phyloP scores from a whole-genome alignment of 2,113 vertebrate genomes.

The Gymnogyps californianus region DNA sequence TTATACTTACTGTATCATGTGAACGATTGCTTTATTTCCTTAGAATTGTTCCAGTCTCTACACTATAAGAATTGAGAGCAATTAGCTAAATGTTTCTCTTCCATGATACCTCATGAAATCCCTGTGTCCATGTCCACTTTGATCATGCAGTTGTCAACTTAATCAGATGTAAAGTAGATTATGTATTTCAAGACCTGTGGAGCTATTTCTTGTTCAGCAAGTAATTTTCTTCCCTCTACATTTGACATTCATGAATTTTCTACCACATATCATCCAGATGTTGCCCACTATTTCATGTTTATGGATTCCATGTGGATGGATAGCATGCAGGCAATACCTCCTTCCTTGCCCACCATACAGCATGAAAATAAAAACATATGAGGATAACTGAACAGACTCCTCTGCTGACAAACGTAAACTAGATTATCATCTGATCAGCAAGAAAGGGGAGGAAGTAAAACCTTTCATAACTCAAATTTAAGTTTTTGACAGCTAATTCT shows the following conservation, averaged over 20 bases:
- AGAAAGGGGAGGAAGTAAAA: background rate
- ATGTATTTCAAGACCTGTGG: conserved; percentile 9
- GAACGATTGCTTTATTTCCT: background rate
- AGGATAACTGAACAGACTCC: background rate
- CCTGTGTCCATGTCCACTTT: background rate
- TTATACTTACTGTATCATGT: background rate
- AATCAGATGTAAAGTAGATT: background rate
- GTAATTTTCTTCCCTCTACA: conserved; percentile 1
- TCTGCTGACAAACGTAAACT: background rate
- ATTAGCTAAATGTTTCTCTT: conserved; percentile 5
- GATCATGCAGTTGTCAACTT: background rate
- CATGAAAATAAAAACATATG: background rate
- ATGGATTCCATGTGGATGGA: background rate
- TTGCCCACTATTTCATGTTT: background rate
- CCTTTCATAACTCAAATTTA: background rate
- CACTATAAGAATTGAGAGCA: background rate
- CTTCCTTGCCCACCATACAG: background rate
- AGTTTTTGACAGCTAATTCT: background rate
- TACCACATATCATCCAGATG: background rate
- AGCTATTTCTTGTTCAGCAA: background rate
- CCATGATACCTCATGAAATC: background rate
- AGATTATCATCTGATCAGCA: background rate
- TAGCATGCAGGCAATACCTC: background rate
- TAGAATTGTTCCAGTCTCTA: background rate
- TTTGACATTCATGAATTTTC: background rate